phyloP scores from a whole-genome alignment of 2,113 vertebrate species.

The Prionailurus bengalensis region DNA sequence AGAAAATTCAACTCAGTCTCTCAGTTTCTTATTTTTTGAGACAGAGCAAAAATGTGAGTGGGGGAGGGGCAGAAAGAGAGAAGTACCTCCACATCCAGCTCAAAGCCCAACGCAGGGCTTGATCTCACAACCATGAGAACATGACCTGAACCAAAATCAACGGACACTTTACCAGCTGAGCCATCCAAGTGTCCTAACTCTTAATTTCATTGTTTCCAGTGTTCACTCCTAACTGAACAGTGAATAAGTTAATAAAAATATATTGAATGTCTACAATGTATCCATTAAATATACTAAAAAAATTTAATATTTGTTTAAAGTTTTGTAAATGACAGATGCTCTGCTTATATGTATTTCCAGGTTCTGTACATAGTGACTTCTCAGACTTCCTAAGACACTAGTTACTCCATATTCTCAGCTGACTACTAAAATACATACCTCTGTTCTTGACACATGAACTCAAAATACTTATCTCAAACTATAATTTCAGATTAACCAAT shows the following conservation, averaged over 20 bases:
- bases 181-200: background rate
- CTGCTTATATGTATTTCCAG: background rate
- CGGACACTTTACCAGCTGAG: no score
- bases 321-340: background rate
- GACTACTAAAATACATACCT: background rate
- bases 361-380: background rate
- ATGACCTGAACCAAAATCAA: no score
- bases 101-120: no score
- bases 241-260: background rate
- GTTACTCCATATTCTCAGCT: conserved; percentile 20
- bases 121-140: no score
- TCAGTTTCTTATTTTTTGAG: no score
- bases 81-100: no score
- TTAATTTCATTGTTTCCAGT: conserved; percentile 26
- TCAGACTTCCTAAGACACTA: background rate
- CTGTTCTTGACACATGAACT: background rate
- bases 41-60: no score
- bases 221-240: background rate
- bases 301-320: background rate
- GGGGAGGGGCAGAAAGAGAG: no score
- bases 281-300: background rate
- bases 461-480: background rate
- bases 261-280: background rate
- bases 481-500: conserved; percentile 6
- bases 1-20: background rate